Percentiles rank a stretch among this genome's conserved stretches.
phyloP scores from a whole-genome alignment of 2,888 invertebrate species.

The Therioaphis trifolii region DNA sequence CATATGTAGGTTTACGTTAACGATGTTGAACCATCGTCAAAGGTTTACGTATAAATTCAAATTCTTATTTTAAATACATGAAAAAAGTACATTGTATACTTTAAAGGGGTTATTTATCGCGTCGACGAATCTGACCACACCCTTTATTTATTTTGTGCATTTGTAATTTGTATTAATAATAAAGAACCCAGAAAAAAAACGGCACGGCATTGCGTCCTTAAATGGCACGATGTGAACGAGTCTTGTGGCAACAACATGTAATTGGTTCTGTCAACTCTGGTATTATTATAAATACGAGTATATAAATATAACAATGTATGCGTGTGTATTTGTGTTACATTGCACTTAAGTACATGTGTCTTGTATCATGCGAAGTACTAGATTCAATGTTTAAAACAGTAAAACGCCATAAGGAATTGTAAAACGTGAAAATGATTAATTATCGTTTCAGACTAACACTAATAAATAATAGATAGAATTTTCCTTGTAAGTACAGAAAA shows the following conservation, averaged over 20 bases:
- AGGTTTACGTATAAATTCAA: too few relatives aligned
- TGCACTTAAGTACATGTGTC: conserved; percentile 3
- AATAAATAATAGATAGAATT: not conserved
- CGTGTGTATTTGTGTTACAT: not conserved
- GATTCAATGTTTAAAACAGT: conserved; percentile 4
- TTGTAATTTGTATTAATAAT: not conserved
- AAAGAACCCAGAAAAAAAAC: not conserved
- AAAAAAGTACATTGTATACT: too few relatives aligned
- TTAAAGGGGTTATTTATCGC: not conserved
- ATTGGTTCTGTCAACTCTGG: not conserved
- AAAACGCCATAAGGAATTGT: not conserved
- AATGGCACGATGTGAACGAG: not conserved
- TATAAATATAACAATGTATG: not conserved
- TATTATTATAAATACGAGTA: not conserved
- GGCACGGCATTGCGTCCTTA: not conserved
- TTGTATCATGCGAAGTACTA: conserved; percentile 12
- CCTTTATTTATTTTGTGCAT: not conserved
- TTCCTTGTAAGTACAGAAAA: too few relatives aligned
- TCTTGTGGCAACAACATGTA: not conserved
- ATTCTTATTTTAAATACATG: too few relatives aligned
- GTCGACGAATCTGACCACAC: not conserved
- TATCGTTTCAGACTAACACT: not conserved
- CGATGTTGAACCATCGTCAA: too few relatives aligned
- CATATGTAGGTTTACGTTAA: too few relatives aligned
- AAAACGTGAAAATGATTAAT: not conserved